Percentiles rank a stretch among this genome's conserved stretches.
These are phyloP conservation scores for Pseudococcus viburni DNA, from an alignment of 2,888 invertebrate genomes.

Conservation along the genomic window DNA sequence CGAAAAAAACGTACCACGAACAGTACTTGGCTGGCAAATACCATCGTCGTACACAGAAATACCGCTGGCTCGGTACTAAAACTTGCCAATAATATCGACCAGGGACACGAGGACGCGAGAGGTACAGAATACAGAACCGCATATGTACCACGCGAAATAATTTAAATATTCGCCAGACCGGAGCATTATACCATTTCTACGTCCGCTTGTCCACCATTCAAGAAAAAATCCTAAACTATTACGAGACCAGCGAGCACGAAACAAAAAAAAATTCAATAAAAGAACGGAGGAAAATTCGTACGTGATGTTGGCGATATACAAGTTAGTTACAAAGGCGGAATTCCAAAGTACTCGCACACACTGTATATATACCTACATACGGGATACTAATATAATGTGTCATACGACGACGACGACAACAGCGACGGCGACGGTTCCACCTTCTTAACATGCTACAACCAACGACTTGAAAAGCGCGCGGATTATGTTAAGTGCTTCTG, in stretches of 20 bases:
- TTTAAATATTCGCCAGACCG: background rate
- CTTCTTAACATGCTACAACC: conserved; percentile 57
- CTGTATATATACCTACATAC: background rate
- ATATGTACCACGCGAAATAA: background rate
- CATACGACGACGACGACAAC: conserved; percentile 19
- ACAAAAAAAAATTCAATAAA: conserved; percentile 59
- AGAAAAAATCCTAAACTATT: background rate
- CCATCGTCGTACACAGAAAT: background rate
- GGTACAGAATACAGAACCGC: background rate
- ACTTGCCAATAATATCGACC: conserved; percentile 28
- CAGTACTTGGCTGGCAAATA: background rate
- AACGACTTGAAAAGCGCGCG: conserved; percentile 58
- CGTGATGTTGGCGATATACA: conserved; percentile 59
- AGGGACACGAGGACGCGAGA: background rate
- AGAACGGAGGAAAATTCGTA: conserved; percentile 53
- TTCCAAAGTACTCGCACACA: conserved; percentile 17
- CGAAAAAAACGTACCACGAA: background rate
- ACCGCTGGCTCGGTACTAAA: background rate
- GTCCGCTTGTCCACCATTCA: background rate
- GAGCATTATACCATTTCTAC: background rate
- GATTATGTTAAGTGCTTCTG: conserved; percentile 61
- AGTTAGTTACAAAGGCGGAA: conserved; percentile 43
- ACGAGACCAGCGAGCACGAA: background rate
- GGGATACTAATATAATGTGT: conserved; percentile 59
- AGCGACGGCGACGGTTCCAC: conserved; percentile 32